A percentile compares a stretch with the other conserved stretches of the same genome.
Evolutionary conservation across 2,888 invertebrate genomes (phyloP).

Genomic region (Leptinotarsa haldemani): DNA sequence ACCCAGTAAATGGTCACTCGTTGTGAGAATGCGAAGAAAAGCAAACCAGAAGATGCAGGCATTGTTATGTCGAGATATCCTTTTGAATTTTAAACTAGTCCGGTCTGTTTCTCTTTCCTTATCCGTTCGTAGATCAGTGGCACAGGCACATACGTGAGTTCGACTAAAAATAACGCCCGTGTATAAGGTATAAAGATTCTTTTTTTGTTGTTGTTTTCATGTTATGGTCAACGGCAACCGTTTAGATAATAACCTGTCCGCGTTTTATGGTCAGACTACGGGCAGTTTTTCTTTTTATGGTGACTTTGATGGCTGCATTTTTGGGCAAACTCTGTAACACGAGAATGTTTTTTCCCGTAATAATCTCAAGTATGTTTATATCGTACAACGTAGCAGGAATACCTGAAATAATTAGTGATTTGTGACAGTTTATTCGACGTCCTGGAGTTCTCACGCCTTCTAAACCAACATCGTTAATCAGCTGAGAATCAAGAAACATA

Average conservation of each 20-base stretch:
- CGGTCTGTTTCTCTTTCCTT: conserved; percentile 44
- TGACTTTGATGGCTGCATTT: conserved; percentile 18
- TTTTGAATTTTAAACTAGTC: conserved; percentile 51
- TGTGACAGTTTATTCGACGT: not conserved
- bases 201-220: conserved; percentile 31
- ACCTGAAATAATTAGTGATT: not conserved
- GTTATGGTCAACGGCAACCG: conserved; percentile 30
- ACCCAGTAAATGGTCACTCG: conserved; percentile 32
- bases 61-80: conserved; percentile 50
- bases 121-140: conserved; percentile 43
- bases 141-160: conserved; percentile 25
- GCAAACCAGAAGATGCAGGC: conserved; percentile 40
- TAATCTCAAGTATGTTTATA: not conserved
- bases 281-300: conserved; percentile 29
- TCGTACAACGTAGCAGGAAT: not conserved
- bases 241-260: conserved; percentile 35
- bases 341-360: conserved; percentile 9
- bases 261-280: conserved; percentile 29
- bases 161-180: conserved; percentile 19
- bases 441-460: not conserved
- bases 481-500: too few relatives aligned
- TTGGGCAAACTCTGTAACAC: conserved; percentile 10
- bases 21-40: conserved; percentile 28
- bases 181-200: not conserved
- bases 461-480: not conserved